Base-by-base conservation (phyloP, 2,113 vertebrate genomes). In the Microcebus murinus region DNA sequence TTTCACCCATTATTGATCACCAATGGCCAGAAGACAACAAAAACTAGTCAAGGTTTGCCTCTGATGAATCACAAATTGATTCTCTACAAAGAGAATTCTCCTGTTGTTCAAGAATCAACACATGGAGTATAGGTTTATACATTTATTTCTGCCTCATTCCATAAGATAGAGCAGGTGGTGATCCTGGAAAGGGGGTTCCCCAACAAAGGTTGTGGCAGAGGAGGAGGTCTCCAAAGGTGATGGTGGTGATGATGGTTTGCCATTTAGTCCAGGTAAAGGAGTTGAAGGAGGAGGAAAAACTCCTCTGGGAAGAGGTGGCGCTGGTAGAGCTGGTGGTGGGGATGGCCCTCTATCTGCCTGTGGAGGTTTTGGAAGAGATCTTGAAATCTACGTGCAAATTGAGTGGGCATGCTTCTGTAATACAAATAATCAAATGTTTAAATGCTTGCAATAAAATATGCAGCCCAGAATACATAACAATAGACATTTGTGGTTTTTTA, bases 41-140 rank as follows among this genome's bases (percentile, higher is more conserved):
- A n/a, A 42, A n/a, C 18, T 76, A 79, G 31, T 36, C 8, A 76
- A 76, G 71, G 18, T 77, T 93, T 99, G 99, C 99, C 99, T 99
- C 99, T 27, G 98, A 98, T 99, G 99, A 99, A 97, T 99, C 99
- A 98, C 99, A 99, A 99, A 97, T 99, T 99, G 97, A 99, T 99
- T 96, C 99, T 99, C 98, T 99, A 99, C 99, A 99, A 99, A 10
- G 99, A 89, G 0, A 98, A 98, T 65, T 73, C 48, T 48, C 31
- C n/a, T 50, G 31, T 29, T 65, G 9, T 57, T 85, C 18, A 91
- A 91, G 52, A 91, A 23, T 77, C 45, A 92, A 39, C 12, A 8
- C 31, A 63, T 3, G 8, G n/a, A 76, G 21, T 79, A 99, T 99
- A 73, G 98, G 98, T 34, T 99, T 99, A 89, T 99, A 99, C 29